Evolutionary conservation across 2,888 invertebrate species (phyloP).

Genomic region (Tromatobia lineatoria): DNA sequence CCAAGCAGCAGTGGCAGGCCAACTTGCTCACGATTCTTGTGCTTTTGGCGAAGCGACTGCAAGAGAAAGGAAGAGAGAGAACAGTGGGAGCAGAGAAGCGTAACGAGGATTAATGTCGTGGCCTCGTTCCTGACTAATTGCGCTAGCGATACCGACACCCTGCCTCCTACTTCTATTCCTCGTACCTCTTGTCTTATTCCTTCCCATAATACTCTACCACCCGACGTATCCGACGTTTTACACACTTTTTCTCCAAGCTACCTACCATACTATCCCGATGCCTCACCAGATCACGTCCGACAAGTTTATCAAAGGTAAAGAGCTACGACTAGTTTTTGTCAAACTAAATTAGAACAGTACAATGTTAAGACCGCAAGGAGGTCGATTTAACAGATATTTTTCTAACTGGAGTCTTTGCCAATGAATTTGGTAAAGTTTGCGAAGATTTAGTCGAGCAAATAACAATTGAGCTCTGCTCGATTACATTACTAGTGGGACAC

Average conservation of each 20-base stretch:
- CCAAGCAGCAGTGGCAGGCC: slow-evolving; percentile 5
- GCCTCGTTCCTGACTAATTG: slow-evolving; percentile 69
- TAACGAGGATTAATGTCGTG: slow-evolving; percentile 69
- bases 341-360: background rate
- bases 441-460: too few relatives aligned
- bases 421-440: too few relatives aligned
- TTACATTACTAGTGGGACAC: too few relatives aligned
- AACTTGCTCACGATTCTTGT: slow-evolving; percentile 52
- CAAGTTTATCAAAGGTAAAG: slow-evolving; percentile 45
- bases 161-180: background rate
- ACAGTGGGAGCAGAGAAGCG: slow-evolving; percentile 8
- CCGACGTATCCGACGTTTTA: background rate
- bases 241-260: slow-evolving; percentile 42
- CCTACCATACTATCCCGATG: background rate
- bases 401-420: too few relatives aligned
- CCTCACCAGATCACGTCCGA: slow-evolving; percentile 30
- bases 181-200: background rate
- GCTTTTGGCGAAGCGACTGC: slow-evolving; percentile 38
- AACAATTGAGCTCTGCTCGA: too few relatives aligned
- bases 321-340: slow-evolving; percentile 28
- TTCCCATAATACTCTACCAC: background rate
- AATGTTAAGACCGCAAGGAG: too few relatives aligned
- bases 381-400: too few relatives aligned
- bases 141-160: slow-evolving; percentile 54
- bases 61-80: background rate